These are phyloP conservation scores for Nothobranchius kuhntae DNA, from an alignment of 2,113 vertebrate species.

Conservation along the genomic window DNA sequence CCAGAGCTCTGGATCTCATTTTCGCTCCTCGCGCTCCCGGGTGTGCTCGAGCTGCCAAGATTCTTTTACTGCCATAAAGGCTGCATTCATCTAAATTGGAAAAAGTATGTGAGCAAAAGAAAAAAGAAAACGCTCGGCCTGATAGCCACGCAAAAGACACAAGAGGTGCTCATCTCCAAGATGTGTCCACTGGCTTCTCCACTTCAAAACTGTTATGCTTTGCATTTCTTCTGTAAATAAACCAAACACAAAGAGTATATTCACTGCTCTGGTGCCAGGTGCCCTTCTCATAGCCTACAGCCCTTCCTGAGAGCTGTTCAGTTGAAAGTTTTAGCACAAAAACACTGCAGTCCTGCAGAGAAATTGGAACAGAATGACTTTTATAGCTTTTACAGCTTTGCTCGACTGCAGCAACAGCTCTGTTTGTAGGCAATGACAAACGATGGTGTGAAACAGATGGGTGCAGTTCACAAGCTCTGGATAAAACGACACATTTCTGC, in stretches of 20 bases:
- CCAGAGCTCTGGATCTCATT: conserved; percentile 80
- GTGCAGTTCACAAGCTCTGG: conserved; percentile 40
- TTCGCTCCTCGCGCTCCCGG: conserved; percentile 68
- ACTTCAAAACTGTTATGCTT: conserved; percentile 39
- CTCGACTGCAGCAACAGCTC: conserved; percentile 17
- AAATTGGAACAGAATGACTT: not conserved
- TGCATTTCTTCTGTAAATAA: conserved; percentile 52
- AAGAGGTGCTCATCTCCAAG: conserved; percentile 51
- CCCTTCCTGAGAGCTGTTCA: not conserved
- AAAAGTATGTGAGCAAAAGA: conserved; percentile 62
- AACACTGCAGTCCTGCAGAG: not conserved
- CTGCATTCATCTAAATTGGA: conserved; percentile 74
- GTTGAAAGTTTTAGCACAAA: not conserved
- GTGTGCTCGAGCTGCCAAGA: conserved; percentile 74
- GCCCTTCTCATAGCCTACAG: conserved; percentile 2
- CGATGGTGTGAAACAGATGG: conserved; percentile 15
- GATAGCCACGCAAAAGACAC: conserved; percentile 59
- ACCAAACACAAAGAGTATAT: conserved; percentile 49
- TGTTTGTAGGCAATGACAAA: conserved; percentile 57
- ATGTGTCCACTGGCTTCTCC: conserved; percentile 24
- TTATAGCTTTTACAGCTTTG: conserved; percentile 3
- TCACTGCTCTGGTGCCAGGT: conserved; percentile 43
- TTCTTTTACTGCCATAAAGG: conserved; percentile 71
- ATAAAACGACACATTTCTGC: conserved; percentile 60
- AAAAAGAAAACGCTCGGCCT: conserved; percentile 12